A percentile compares a stretch with the other conserved stretches of the same genome.
phyloP scores from a whole-genome alignment of 2,113 vertebrate genomes.

The Myrmecobius fasciatus region DNA sequence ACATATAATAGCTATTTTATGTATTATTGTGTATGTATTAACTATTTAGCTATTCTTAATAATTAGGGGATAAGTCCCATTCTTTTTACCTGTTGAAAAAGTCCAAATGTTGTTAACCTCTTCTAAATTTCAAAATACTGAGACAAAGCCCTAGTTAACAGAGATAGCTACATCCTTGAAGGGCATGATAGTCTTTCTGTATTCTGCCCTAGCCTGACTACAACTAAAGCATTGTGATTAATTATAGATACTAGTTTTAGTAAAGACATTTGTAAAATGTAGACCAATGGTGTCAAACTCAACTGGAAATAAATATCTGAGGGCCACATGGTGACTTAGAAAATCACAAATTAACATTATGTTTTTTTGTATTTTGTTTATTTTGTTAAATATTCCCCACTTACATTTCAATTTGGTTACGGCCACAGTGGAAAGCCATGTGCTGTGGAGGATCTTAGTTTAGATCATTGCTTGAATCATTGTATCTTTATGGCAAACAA shows the following conservation, averaged over 20 bases:
- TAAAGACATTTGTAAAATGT: neutral
- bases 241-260: neutral
- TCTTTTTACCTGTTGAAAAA: neutral
- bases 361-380: neutral
- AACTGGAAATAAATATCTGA: neutral
- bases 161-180: neutral
- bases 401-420: neutral
- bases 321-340: neutral
- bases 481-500: neutral
- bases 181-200: neutral
- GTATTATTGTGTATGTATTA: neutral
- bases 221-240: neutral
- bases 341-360: neutral
- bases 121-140: neutral
- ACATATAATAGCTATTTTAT: neutral
- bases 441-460: neutral
- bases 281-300: neutral
- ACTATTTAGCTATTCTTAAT: neutral
- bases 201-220: neutral
- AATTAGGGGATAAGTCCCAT: neutral
- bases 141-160: neutral
- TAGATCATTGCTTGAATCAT: neutral
- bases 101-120: neutral
- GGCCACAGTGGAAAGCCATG: neutral
- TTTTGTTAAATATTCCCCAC: neutral